Evolutionary conservation across 2,113 vertebrate genomes (phyloP).

Genomic region (Abramis brama): DNA sequence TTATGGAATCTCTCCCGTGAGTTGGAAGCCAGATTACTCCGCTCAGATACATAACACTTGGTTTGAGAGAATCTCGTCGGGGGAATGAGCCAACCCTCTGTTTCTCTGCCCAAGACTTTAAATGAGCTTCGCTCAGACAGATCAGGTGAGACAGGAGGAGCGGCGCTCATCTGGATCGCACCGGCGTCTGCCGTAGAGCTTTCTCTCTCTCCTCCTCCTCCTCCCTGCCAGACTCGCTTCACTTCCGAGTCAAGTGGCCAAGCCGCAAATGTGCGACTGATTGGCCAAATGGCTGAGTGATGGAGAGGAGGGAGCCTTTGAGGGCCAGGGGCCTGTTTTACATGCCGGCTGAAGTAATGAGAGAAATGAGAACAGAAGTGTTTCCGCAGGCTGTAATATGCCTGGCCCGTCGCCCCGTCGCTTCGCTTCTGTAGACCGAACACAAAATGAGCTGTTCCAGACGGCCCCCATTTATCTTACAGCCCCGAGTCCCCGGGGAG

Average conservation of each 20-base stretch:
- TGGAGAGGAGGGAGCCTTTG: constrained; percentile 37
- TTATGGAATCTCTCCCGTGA: background rate
- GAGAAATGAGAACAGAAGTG: constrained; percentile 55
- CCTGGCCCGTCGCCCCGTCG: constrained; percentile 43
- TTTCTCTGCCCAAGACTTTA: constrained; percentile 37
- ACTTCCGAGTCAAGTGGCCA: constrained; percentile 33
- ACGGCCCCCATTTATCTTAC: constrained; percentile 51
- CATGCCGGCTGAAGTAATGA: constrained; percentile 46
- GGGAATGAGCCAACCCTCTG: background rate
- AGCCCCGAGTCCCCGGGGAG: constrained; percentile 43
- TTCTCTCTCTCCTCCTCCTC: background rate
- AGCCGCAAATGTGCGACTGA: constrained; percentile 39
- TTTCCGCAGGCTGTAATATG: constrained; percentile 46
- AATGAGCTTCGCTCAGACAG: constrained; percentile 38
- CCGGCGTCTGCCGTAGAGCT: background rate
- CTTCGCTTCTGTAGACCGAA: constrained; percentile 37
- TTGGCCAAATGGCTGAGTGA: constrained; percentile 50
- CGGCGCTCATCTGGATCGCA: constrained; percentile 28
- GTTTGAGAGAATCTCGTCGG: background rate
- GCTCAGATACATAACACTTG: constrained; percentile 5
- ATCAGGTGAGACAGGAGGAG: constrained; percentile 36
- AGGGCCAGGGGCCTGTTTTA: constrained; percentile 48
- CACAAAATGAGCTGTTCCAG: constrained; percentile 55
- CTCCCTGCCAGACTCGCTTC: constrained; percentile 36
- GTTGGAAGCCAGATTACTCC: constrained; percentile 28